Conservation (phyloP, 2,888 invertebrate genomes). For the Callimorpha dominula region DNA sequence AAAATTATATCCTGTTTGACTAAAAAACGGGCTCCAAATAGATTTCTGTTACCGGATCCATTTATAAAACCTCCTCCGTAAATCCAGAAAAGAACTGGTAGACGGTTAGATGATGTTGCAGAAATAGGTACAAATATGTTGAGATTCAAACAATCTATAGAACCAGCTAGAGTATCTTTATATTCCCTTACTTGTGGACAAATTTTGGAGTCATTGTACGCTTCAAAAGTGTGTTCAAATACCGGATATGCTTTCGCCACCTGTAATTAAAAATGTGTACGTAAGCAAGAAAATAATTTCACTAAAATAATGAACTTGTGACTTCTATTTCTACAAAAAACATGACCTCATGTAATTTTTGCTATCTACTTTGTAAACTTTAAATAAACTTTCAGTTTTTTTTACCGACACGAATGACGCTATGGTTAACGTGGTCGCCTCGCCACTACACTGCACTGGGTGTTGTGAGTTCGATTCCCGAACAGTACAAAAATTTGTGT, state of each 20-base stretch:
- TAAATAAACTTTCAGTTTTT: not conserved
- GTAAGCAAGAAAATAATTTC: not conserved
- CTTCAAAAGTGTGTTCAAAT: constrained; percentile 14
- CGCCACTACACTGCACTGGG: too few relatives aligned
- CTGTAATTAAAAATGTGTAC: constrained; percentile 12
- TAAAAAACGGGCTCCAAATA: constrained; percentile 34
- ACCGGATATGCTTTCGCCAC: constrained; percentile 14
- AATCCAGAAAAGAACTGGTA: constrained; percentile 19
- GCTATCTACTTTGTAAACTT: not conserved
- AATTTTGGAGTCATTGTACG: constrained; percentile 9
- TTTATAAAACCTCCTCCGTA: constrained; percentile 17
- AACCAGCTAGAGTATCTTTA: constrained; percentile 34
- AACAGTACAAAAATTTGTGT: too few relatives aligned
- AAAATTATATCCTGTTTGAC: constrained; percentile 63
- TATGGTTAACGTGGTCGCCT: too few relatives aligned
- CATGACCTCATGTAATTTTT: not conserved
- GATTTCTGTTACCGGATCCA: constrained; percentile 8
- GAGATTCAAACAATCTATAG: constrained; percentile 18
- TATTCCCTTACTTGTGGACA: constrained; percentile 22
- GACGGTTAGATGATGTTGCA: constrained; percentile 6
- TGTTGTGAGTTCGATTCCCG: too few relatives aligned
- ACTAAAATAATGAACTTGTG: not conserved
- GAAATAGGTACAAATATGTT: constrained; percentile 19
- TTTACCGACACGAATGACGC: too few relatives aligned
- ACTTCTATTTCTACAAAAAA: not conserved